Evolutionary conservation across 2,888 invertebrate species (phyloP), one percentile per base, ranked within the genome.

Genomic region (Perithous albicinctus): DNA sequence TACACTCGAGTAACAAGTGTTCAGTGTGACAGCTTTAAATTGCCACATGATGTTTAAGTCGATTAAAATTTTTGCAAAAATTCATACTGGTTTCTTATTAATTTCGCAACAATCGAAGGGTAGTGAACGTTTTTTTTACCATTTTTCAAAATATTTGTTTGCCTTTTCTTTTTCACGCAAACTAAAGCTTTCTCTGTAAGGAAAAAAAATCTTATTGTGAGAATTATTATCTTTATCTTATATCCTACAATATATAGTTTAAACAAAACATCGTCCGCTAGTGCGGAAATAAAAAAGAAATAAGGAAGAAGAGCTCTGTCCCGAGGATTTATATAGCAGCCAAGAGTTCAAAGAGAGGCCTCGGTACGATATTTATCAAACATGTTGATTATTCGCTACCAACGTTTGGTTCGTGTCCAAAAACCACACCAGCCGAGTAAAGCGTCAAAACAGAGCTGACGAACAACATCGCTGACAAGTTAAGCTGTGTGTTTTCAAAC

Each of bases 351-450:
- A 23, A 20, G 0, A 41, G 1, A 41, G 2, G 38, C 8, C 20
- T 20, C 41, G 12, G 2, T 7, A 8, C 32, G 5, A 10, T 26
- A 29, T 69, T 26, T 18, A 26, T 56, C 56, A 56, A 48, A 18
- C 20, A 15, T 3, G 54, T 38, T 72, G 15, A 32, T 59, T 12
- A 4, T 26, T 29, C 54, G 32, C 6, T 12, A 26, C 6, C 18
- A 48, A 10, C 41, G 18, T 26, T 72, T 72, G 70, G 70, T 46
- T 59, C 20, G 8, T 56, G 12, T 46, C 46, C 70, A 59, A 56
- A 46, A 59, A 6, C n/a, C 18, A 32, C 46, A 32, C 12, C 26
- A 20, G 32, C 7, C 6, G 29, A 1, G 1, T 6, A 6, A 12
- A 20, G 43, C 7, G 51, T n/a, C n/a, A n/a, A n/a, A n/a, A 54